A percentile compares a stretch with the other conserved stretches of the same genome.
Evolutionary conservation across 2,113 vertebrate species (phyloP).

Genomic region (cattle (Bos taurus)): ARS-UCD2.0 NC_037331.1:116673001-116673500

Average conservation of each 20-base stretch:
- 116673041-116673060: background rate
- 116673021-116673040: background rate
- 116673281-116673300: background rate
- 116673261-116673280: background rate
- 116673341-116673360: background rate
- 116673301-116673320: background rate
- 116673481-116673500: background rate
- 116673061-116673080: background rate
- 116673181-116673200: background rate
- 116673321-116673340: background rate
- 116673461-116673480: background rate
- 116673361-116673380: background rate
- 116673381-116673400: background rate
- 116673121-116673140: background rate
- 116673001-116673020: background rate
- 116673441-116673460: background rate
- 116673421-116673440: background rate
- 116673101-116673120: background rate
- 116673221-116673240: accelerated
- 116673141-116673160: background rate
- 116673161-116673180: background rate
- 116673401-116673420: background rate
- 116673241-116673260: background rate
- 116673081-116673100: background rate
- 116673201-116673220: background rate